Evolutionary conservation across 2,113 vertebrate genomes (phyloP).

Genomic region (Gnathonemus echidnorhynchus): DNA sequence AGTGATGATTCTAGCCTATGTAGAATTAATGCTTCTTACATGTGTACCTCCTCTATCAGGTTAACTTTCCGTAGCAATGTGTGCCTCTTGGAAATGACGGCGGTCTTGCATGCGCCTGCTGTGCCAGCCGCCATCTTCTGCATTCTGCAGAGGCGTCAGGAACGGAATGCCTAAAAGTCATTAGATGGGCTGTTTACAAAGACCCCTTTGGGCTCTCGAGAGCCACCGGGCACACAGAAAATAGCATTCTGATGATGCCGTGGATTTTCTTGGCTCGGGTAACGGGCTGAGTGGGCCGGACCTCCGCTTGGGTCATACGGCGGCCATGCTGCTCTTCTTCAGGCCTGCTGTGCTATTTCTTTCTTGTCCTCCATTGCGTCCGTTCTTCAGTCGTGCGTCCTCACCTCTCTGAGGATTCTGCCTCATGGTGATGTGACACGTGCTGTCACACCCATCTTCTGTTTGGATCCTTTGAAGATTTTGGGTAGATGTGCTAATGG

Average conservation of each 20-base stretch:
- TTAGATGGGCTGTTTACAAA: slow-evolving; percentile 32
- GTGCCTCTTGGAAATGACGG: background rate
- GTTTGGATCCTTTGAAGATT: background rate
- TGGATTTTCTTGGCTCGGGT: slow-evolving; percentile 23
- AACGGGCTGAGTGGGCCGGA: slow-evolving; percentile 39
- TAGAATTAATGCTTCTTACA: too few relatives aligned
- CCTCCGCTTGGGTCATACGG: slow-evolving; percentile 33
- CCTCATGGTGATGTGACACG: background rate
- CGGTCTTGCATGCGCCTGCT: background rate
- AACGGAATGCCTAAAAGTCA: slow-evolving; percentile 31
- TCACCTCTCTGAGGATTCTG: background rate
- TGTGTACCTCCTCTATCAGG: background rate
- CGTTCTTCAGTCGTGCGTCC: background rate
- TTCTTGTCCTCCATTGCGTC: background rate
- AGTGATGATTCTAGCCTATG: background rate
- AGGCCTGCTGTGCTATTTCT: background rate
- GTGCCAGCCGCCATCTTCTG: slow-evolving; percentile 25
- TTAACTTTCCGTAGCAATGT: background rate
- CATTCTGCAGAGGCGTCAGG: background rate
- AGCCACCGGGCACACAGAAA: slow-evolving; percentile 7
- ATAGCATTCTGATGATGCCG: slow-evolving; percentile 32
- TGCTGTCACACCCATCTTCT: background rate
- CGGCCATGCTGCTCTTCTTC: background rate
- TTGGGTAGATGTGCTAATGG: background rate
- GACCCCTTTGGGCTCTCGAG: slow-evolving; percentile 16